Base-by-base conservation (phyloP, 2,797 vertebrate genomes). In the Protosalanx chinensis region DNA sequence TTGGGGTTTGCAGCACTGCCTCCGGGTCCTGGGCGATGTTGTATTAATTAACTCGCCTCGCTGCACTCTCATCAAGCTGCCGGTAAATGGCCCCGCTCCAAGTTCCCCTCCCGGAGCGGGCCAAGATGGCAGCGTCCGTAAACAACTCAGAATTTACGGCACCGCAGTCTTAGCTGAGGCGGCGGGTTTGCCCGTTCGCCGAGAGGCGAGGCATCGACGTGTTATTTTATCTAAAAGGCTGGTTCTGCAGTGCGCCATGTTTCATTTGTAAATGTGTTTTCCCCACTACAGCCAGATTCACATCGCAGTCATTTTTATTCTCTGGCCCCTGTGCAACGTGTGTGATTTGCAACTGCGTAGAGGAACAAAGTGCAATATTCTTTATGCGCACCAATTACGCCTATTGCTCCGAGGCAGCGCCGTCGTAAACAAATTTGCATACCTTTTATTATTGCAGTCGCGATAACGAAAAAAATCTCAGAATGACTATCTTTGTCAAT, bases 41-140 rank as follows among this genome's bases (percentile, higher is more conserved):
- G 88, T 88, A 89, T 91, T 91, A 90, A 91, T 91, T 91, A 90
- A 89, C 88, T 87, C 77, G 86, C 86, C 83, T 90, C 84, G 75
- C 87, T 89, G 87, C 87, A 85, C 86, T 90, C 90, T 88, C 87
- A 90, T 91, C 88, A 89, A 88, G 90, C 87, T 85, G 87, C 85
- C 75, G 83, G 88, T 88, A 88, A 88, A 87, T 85, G 87, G 88
- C 87, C 81, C 72, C 32, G 81, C 84, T 89, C 87, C 88, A 90
- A 84, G 76, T 84, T 80, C 77, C 79, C 84, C 87, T 84, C 86
- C 87, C 74, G 75, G 82, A 86, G 84, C 61, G 83, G 77, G 66
- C 81, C 87, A 87, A 88, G 85, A 87, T 88, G 88, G 88, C 88
- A 87, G 84, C 77, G 70, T 85, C 80, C 76, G 83, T 87, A 90